Evolutionary conservation across 23 tunicate genomes (phyloP), one percentile per base, ranked within the genome.

Genomic region (Botrylloides violaceus): DNA sequence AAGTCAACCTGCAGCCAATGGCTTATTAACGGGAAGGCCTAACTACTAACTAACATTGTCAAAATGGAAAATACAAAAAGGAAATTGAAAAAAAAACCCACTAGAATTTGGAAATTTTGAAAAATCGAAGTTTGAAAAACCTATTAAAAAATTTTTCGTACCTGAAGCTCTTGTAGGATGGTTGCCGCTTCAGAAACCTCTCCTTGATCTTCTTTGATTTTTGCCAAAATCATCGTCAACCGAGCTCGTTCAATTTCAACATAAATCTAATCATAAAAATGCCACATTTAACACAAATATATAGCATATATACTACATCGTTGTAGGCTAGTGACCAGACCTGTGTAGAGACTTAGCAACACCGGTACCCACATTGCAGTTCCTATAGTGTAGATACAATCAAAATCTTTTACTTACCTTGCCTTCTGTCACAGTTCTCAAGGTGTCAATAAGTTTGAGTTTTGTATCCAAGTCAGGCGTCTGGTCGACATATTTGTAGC

Each of bases 161-260:
- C 74, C 68, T 88, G 96, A 36, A 88, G 61, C 58, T 88, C 96
- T 49, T 88, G 96, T 18, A 88, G 48, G 64, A 88, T 88, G 4
- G 64, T 68, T 2, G 92, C 92, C 36, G 92, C 91, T 39, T 83
- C 98, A 39, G 77, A 66, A 32, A 92, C 82, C 34, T 84, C 81
- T 12, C 88, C 87, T 24, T 72, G 72, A 28, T 80, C 81, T 59
- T 92, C 98, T 70, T 76, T 84, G 35, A 92, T 85, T 57, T 80
- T 92, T 9, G 98, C 88, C 26, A 92, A 66, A 7, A 57, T 92
- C 76, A 76, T 80, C 34, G 98, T 92, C 34, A 92, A 47, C 33
- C 98, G 70, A 28, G 98, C 98, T 55, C 98, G 63, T 49, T 92
- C 98, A 65, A 66, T 85, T 78, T 92, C 98, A 47, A 92, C 98